Conservation (phyloP, 2,888 invertebrate species). For the Spatulosminthurus flaviceps region DNA sequence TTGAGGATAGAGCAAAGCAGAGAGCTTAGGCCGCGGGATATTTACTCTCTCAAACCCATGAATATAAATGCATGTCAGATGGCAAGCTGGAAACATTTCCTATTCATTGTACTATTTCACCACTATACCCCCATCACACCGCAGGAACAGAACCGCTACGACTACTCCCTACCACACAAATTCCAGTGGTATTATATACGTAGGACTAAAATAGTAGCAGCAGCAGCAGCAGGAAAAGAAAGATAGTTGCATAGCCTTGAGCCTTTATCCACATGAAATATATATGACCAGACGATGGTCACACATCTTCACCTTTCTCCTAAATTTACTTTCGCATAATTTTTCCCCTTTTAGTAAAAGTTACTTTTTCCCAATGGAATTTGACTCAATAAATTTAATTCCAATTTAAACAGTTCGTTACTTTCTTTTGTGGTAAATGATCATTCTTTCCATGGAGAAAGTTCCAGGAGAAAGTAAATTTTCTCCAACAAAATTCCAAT, state of each 20-base stretch:
- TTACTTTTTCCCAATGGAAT: neutral
- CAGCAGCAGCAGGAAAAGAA: too few species aligned
- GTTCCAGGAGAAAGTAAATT: neutral
- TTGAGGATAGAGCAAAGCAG: neutral
- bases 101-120: constrained; percentile 28
- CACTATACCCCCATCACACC: constrained; percentile 2
- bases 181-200: neutral
- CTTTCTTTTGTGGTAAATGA: neutral
- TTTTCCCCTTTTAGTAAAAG: neutral
- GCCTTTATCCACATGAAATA: constrained; percentile 28
- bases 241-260: neutral
- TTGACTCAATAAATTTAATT: neutral
- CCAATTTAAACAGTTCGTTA: neutral
- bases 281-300: constrained; percentile 28
- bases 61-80: constrained; percentile 40
- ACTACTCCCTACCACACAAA: neutral
- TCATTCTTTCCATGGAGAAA: neutral
- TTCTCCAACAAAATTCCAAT: too few species aligned
- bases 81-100: constrained; percentile 28
- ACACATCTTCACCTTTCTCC: neutral
- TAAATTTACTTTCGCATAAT: constrained; percentile 1
- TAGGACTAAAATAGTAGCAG: too few species aligned
- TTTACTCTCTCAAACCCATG: constrained; percentile 25
- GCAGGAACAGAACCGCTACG: neutral
- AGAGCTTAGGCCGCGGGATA: constrained; percentile 23